Evolutionary conservation across 2,797 vertebrate genomes (phyloP).

Genomic region (Cryptoblepharus egeriae): DNA sequence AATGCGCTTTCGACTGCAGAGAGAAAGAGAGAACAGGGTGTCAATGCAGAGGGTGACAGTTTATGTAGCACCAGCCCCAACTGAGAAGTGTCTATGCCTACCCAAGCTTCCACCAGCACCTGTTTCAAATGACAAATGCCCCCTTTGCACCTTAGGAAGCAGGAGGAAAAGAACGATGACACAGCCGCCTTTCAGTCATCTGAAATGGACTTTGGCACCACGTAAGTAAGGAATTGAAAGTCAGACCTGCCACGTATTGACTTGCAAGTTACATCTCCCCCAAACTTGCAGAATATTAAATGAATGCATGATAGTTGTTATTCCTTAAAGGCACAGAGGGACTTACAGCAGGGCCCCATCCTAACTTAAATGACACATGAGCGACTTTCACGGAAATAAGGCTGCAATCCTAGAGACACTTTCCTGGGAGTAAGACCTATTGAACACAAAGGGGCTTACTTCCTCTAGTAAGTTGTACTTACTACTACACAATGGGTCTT

Average conservation of each 20-base stretch:
- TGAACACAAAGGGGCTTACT: no score
- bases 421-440: no score
- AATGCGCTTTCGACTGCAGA: slow-evolving; percentile 94
- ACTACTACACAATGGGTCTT: no score
- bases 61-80: neutral
- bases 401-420: no score
- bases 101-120: neutral
- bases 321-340: neutral
- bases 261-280: neutral
- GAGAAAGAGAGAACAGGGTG: slow-evolving; percentile 66
- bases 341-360: neutral
- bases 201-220: neutral
- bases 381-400: neutral
- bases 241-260: neutral
- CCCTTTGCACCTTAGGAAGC: neutral
- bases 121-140: neutral
- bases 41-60: slow-evolving; percentile 44
- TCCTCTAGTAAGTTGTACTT: no score
- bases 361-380: neutral
- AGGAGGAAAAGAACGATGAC: neutral
- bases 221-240: neutral
- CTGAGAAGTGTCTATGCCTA: neutral
- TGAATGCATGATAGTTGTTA: neutral
- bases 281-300: neutral
- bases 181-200: neutral